A percentile compares a stretch with the other conserved stretches of the same genome.
Evolutionary conservation across 2,797 vertebrate species (phyloP).

Genomic region (Chaetophractus vellerosus): DNA sequence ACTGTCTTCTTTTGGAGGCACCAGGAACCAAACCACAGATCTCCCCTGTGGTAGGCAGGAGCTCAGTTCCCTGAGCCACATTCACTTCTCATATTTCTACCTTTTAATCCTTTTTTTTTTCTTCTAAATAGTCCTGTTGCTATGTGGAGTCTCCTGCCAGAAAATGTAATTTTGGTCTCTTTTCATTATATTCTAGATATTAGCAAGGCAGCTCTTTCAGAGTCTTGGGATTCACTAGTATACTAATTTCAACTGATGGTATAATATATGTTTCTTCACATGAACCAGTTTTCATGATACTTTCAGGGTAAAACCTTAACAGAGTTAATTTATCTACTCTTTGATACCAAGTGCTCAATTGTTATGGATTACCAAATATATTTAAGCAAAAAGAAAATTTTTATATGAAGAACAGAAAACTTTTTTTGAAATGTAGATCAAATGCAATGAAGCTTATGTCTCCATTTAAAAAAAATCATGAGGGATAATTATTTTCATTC

Average conservation of each 20-base stretch:
- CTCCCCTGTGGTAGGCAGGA: too few species aligned
- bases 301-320: conserved; percentile 18
- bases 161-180: neutral
- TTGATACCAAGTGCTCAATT: neutral
- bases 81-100: too few species aligned
- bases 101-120: neutral
- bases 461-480: neutral
- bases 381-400: neutral
- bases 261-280: neutral
- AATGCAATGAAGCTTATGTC: neutral
- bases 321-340: neutral
- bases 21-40: too few species aligned
- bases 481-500: conserved; percentile 37
- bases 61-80: too few species aligned
- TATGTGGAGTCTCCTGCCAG: neutral
- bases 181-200: conserved; percentile 43
- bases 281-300: neutral
- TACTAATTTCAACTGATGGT: neutral
- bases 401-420: neutral
- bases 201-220: neutral
- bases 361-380: neutral
- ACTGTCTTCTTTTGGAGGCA: too few species aligned
- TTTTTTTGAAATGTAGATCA: conserved; percentile 53
- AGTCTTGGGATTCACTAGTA: conserved; percentile 3
- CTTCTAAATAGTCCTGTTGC: neutral